phyloP scores from a whole-genome alignment of 2,888 invertebrate genomes.

The Lithosia quadra region DNA sequence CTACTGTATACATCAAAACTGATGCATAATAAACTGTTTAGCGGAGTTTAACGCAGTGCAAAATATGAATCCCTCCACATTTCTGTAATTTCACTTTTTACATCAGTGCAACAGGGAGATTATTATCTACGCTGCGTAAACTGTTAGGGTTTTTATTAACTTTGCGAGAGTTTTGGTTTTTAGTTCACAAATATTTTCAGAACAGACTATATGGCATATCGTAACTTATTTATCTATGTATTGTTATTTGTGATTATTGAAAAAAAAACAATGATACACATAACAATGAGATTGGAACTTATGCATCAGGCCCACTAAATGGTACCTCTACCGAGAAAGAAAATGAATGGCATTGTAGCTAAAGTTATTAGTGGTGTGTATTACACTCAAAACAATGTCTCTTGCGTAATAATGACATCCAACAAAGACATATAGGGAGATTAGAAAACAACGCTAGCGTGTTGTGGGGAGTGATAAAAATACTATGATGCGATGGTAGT shows the following conservation, averaged over 20 bases:
- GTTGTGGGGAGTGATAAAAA: conserved; percentile 77
- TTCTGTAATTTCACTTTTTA: neutral
- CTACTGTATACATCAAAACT: conserved; percentile 39
- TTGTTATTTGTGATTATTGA: neutral
- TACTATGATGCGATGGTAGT: conserved; percentile 73
- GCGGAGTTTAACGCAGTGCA: conserved; percentile 7
- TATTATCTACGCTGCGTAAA: neutral
- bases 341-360: neutral
- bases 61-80: conserved; percentile 3
- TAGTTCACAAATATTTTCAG: neutral
- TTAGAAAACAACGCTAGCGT: conserved; percentile 58
- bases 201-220: neutral
- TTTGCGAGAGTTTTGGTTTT: neutral
- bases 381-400: neutral
- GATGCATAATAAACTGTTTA: conserved; percentile 41
- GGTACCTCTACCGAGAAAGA: neutral
- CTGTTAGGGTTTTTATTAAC: neutral
- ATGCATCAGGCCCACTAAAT: neutral
- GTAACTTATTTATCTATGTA: neutral
- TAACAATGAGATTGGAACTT: neutral
- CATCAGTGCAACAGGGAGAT: neutral
- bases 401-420: conserved; percentile 38
- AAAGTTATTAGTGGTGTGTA: neutral
- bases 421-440: conserved; percentile 51
- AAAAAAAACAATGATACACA: too few species aligned